A percentile compares a stretch with the other conserved stretches of the same genome.
Evolutionary conservation across 2,888 invertebrate genomes (phyloP).

Genomic region (Pocota personata): DNA sequence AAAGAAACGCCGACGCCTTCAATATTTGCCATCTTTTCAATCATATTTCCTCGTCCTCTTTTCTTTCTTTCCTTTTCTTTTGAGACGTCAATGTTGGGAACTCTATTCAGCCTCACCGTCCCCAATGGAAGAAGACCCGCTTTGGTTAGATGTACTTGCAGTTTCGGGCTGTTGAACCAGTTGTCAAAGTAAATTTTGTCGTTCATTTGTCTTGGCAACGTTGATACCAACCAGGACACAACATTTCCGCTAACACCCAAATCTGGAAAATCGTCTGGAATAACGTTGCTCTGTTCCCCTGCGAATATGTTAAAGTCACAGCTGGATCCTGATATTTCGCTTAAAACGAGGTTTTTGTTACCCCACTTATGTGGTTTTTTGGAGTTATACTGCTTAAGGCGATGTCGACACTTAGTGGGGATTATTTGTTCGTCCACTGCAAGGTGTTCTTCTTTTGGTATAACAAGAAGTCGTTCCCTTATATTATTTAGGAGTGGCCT

Average conservation of each 20-base stretch:
- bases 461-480: too few relatives aligned
- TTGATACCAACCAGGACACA: not conserved
- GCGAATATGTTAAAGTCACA: not conserved
- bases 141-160: conserved; percentile 35
- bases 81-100: too few relatives aligned
- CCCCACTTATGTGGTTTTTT: conserved; percentile 25
- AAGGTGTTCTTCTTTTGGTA: conserved; percentile 30
- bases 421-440: conserved; percentile 18
- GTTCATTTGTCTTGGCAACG: conserved; percentile 31
- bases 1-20: too few relatives aligned
- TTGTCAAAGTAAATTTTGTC: conserved; percentile 52
- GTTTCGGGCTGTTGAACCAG: conserved; percentile 62
- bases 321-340: conserved; percentile 10
- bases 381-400: conserved; percentile 1
- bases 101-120: too few relatives aligned
- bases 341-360: conserved; percentile 24
- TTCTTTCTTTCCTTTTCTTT: too few relatives aligned
- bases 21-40: too few relatives aligned
- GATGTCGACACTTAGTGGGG: conserved; percentile 18
- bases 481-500: conserved; percentile 35
- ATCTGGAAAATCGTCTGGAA: conserved; percentile 16
- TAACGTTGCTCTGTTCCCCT: conserved; percentile 16
- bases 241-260: conserved; percentile 12
- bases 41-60: too few relatives aligned
- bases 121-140: conserved; percentile 33